These are phyloP conservation scores for Porites lobata DNA, from an alignment of 92 coral and sea anemone species.

Conservation along the genomic window DNA sequence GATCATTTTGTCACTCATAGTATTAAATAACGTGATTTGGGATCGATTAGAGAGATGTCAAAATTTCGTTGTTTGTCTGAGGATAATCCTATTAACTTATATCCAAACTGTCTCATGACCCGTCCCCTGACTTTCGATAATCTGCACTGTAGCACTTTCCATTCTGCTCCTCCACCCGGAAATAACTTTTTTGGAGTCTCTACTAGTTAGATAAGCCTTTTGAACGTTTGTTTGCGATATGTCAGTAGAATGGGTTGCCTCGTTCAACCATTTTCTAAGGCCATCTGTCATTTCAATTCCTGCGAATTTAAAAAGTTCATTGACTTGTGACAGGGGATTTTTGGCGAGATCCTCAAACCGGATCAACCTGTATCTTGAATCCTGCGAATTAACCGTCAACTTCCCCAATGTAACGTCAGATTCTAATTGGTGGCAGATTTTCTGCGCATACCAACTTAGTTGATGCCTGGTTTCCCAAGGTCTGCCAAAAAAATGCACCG, in stretches of 20 bases:
- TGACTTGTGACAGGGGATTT: background rate
- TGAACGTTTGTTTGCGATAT: background rate
- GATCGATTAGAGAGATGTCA: background rate
- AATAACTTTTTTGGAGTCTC: constrained; percentile 1
- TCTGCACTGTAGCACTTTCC: background rate
- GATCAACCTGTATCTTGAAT: constrained; percentile 11
- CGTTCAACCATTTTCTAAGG: constrained; percentile 19
- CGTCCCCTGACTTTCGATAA: constrained; percentile 25
- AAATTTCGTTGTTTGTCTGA: background rate
- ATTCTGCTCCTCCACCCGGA: constrained; percentile 4
- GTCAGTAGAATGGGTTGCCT: background rate
- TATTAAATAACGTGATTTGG: no score
- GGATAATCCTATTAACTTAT: background rate
- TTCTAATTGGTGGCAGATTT: constrained; percentile 22
- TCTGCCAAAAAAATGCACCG: constrained; percentile 1
- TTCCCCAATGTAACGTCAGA: background rate
- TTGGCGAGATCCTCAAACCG: constrained; percentile 49
- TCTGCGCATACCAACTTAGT: constrained; percentile 13
- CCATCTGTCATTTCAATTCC: constrained; percentile 15
- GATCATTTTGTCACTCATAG: no score
- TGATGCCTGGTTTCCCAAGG: background rate
- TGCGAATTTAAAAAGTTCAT: constrained; percentile 22
- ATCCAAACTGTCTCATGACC: constrained; percentile 8
- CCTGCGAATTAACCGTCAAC: background rate
- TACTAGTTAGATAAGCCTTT: background rate